Percentiles rank a stretch among this genome's conserved stretches.
phyloP scores from a whole-genome alignment of 2,888 invertebrate genomes.

The Lasiommata megera region DNA sequence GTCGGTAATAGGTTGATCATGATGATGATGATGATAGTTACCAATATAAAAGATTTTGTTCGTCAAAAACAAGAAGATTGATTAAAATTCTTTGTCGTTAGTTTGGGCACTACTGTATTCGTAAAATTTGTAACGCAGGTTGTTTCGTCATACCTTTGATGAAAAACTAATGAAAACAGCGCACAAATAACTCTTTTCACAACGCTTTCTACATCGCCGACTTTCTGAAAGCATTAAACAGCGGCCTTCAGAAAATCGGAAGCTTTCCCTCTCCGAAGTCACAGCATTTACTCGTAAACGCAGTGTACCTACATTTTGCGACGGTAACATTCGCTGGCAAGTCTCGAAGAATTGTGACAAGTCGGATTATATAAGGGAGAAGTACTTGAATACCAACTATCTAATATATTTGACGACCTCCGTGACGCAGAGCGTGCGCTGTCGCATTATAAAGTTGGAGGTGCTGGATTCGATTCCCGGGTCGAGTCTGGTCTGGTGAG shows the following conservation, averaged over 20 bases:
- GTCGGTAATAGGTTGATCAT: too few species aligned
- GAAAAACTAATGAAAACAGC: constrained; percentile 1
- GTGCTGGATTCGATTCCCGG: too few species aligned
- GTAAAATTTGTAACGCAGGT: neutral
- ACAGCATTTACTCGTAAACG: neutral
- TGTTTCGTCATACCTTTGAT: neutral
- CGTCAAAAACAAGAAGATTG: too few species aligned
- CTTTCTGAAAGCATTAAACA: constrained; percentile 8
- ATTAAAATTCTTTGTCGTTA: too few species aligned
- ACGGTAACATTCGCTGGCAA: constrained; percentile 1
- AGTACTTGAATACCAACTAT: neutral
- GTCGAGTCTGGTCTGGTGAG: too few species aligned
- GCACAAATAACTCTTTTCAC: neutral
- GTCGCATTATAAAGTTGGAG: too few species aligned
- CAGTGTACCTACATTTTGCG: constrained; percentile 4
- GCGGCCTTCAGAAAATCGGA: neutral
- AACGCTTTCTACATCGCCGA: constrained; percentile 1
- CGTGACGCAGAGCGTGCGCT: too few species aligned
- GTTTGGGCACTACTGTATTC: neutral
- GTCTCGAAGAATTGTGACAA: neutral
- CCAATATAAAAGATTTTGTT: too few species aligned
- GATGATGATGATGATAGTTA: too few species aligned
- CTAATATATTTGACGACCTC: too few species aligned
- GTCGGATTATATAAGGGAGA: neutral
- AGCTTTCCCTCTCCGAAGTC: neutral